phyloP scores from a whole-genome alignment of 1,140 invertebrate genomes.

The Galendromus occidentalis region DNA sequence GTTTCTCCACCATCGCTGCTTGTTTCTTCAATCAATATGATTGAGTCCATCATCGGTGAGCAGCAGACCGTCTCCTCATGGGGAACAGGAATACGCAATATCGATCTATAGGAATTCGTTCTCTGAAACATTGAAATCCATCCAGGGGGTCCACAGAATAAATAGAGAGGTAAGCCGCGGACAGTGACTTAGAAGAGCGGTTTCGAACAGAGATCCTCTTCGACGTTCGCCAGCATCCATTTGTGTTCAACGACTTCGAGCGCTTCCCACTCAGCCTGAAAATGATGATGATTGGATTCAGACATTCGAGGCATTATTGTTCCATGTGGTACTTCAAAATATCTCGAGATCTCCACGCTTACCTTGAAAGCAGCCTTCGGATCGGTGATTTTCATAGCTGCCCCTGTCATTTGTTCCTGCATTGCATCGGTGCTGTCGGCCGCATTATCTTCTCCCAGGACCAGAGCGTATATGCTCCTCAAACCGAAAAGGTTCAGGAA shows the following conservation, averaged over 20 bases:
- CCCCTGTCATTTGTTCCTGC: slow-evolving; percentile 94
- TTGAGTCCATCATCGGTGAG: too few species aligned
- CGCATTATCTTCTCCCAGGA: slow-evolving; percentile 66
- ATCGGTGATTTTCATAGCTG: slow-evolving; percentile 89
- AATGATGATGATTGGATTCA: slow-evolving; percentile 12
- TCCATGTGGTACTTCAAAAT: neutral
- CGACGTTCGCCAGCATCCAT: slow-evolving; percentile 61
- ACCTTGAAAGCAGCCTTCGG: slow-evolving; percentile 90
- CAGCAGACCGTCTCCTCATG: too few species aligned
- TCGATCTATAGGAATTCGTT: too few species aligned
- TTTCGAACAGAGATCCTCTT: slow-evolving; percentile 35
- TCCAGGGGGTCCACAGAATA: too few species aligned
- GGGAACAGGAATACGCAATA: too few species aligned
- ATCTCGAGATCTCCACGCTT: neutral
- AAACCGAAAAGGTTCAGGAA: slow-evolving; percentile 98
- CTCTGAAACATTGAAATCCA: too few species aligned
- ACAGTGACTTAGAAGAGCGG: neutral
- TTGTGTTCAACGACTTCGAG: slow-evolving; percentile 84
- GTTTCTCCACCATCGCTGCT: too few species aligned
- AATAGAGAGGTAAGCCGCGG: too few species aligned
- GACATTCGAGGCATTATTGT: slow-evolving; percentile 7
- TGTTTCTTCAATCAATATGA: too few species aligned
- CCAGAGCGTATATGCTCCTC: slow-evolving; percentile 87
- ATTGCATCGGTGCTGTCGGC: slow-evolving; percentile 89
- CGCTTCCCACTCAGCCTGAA: slow-evolving; percentile 87